A percentile compares a stretch with the other conserved stretches of the same genome.
phyloP scores from a whole-genome alignment of 2,113 vertebrate genomes.

The Indicator indicator region DNA sequence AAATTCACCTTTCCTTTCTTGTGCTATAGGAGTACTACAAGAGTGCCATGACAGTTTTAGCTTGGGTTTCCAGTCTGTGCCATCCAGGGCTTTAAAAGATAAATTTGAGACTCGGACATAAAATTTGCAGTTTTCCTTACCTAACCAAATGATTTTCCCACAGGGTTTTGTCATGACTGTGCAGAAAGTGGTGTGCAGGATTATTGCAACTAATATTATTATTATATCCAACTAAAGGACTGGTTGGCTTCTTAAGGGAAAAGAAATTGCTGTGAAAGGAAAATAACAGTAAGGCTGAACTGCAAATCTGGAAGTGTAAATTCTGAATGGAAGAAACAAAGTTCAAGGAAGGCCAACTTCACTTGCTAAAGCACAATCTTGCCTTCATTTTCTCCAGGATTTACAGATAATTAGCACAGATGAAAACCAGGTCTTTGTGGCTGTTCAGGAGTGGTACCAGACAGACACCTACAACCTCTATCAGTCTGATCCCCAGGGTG shows the following conservation, averaged over 20 bases:
- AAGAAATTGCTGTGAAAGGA: background rate
- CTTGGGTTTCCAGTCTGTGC: background rate
- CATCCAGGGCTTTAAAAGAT: background rate
- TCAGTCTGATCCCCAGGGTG: conserved; percentile 89
- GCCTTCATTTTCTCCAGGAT: conserved; percentile 77
- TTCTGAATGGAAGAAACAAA: background rate
- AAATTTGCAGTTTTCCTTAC: background rate
- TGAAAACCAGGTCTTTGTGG: conserved; percentile 93
- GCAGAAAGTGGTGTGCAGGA: background rate
- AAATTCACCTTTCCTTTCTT: background rate
- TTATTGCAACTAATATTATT: background rate
- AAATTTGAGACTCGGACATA: background rate
- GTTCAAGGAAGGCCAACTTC: background rate
- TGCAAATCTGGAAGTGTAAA: background rate
- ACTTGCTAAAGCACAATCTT: background rate
- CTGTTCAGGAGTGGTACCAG: conserved; percentile 96
- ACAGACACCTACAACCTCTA: conserved; percentile 95
- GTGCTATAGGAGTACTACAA: background rate
- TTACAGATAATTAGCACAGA: conserved; percentile 95
- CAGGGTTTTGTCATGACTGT: background rate
- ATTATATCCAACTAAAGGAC: background rate
- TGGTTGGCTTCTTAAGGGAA: background rate
- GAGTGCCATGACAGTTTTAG: background rate
- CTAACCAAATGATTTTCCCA: background rate
- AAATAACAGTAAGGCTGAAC: background rate